Base-by-base conservation (phyloP, 2,888 invertebrate genomes). In the Chrysolina haemoptera region DNA sequence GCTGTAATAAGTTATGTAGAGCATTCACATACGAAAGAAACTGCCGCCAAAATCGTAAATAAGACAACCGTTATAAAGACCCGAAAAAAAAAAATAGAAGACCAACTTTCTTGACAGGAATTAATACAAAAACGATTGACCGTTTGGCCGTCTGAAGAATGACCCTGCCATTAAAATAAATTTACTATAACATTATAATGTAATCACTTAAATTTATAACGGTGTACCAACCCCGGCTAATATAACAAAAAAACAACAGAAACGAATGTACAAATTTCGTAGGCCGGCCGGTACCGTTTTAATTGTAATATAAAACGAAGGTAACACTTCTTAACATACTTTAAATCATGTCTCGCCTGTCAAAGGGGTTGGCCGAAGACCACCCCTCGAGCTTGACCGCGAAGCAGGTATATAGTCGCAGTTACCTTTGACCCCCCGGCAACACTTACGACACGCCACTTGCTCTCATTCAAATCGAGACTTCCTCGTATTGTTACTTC, bases 251-350 rank as follows among this genome's bases (percentile, higher is more conserved):
- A 77, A 77, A 79, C 72, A 76, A 76, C 71, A 68, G 74, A 78
- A 80, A 80, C 73, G 76, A 81, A 83, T 80, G 76, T 84, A 85
- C 84, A 85, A 86, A 86, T 85, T 86, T 84, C 80, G 83, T 82
- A 81, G 84, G 85, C 83, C 79, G 84, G 82, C 79, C 82, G 80
- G 81, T 77, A 79, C 84, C 78, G 75, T 82, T 82, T 80, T 81
- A 82, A 82, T 82, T 82, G 75, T 74, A 68, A 74, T 71, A 85
- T 84, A 83, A 84, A 83, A 81, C 79, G 83, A 79, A 85, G 84
- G 84, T 85, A 85, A 85, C 85, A 84, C 84, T 83, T 84, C 84
- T 85, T 84, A 84, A 84, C 84, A 83, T 81, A 79, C 82, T 84
- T 81, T 80, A 79, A 79, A 78, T 76, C 78, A 74, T 78, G 78